Base-by-base conservation (phyloP, 2,888 invertebrate genomes). In the Subacronicta megacephala region DNA sequence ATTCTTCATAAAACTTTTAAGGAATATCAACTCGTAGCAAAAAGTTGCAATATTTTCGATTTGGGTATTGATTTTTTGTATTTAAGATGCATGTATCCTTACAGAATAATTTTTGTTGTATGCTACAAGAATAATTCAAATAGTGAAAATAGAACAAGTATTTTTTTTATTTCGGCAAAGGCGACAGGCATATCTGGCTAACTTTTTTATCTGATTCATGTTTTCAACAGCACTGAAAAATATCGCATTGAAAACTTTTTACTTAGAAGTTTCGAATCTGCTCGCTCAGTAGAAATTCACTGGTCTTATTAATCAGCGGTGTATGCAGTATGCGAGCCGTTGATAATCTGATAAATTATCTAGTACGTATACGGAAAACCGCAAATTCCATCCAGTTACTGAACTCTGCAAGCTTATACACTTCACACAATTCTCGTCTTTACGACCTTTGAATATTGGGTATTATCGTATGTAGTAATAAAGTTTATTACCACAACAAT, bases 321-420 rank as follows among this genome's bases (percentile, higher is more conserved):
- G 47, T 55, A 67, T 57, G 63, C 68, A 67, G 58, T 67, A 38
- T 64, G 55, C 70, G 55, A 62, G 26, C 77, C 64, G 64, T 74
- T 68, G 63, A 75, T 77, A 75, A 80, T 74, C 75, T 80, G 71
- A 80, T 82, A 79, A 77, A 82, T 79, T 79, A 82, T 74, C 68
- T 59, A 60, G 75, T 60, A n/a, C n/a, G n/a, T n/a, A 67, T 68
- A 72, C 63, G 61, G 68, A 72, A 75, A 75, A 77, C 76, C 76
- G 63, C 78, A 75, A 69, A 54, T 60, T 56, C 57, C 62, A 42
- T 57, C 44, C 43, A 69, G 56, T 55, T 41, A 70, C 55, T 33
- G 54, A 18, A 43, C 58, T 49, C 35, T 45, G 26, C 49, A 44
- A 56, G 36, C 26, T 46, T 29, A 38, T 38, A 50, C 35, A 43